Base-by-base conservation (phyloP, 2,113 vertebrate genomes). In the Ailuropoda melanoleuca region DNA sequence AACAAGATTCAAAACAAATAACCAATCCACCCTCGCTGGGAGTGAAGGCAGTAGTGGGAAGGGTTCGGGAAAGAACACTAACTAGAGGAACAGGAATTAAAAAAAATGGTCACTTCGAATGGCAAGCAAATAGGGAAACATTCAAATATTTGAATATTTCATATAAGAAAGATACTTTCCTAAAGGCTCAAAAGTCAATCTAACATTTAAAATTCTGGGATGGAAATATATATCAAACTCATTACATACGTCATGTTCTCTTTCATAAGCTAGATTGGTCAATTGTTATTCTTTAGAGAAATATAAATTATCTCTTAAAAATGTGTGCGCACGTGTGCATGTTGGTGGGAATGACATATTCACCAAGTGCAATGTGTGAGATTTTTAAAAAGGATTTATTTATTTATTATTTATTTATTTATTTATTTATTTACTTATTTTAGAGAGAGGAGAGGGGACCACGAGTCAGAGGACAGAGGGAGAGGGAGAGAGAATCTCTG, bases 1-100 rank as follows among this genome's bases (percentile, higher is more conserved):
- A 89, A 90, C 6, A 81, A 72, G 89, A 92, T 83, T 3, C 24
- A 82, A 90, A 94, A n/a, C 55, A 93, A 94, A 85, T 80, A 80
- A 72, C 1, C 7, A 12, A 26, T 13, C 31, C 26, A 21, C 23
- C n/a, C 64, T 93, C 68, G 43, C 19, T 80, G 23, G n/a, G 39
- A 68, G 14, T 48, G 55, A 90, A 90, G 15, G n/a, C 19, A 11
- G n/a, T 66, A 15, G 37, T 18, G 3, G 15, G 2, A 3, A 3
- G 15, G 0, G 2, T 56, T 55, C n/a, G 17, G 46, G 14, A 88
- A 0, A 8, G 90, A 80, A 77, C 64, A 60, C 18, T 46, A 88
- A 95, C 82, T 1, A 29, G 39, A 39, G 23, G 37, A 43, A n/a
- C 11, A 66, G 37, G 2, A 48, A 77, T 82, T 78, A 13, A 62